Conservation (phyloP, 2,797 vertebrate genomes). For the Coregonus suidteri region DNA sequence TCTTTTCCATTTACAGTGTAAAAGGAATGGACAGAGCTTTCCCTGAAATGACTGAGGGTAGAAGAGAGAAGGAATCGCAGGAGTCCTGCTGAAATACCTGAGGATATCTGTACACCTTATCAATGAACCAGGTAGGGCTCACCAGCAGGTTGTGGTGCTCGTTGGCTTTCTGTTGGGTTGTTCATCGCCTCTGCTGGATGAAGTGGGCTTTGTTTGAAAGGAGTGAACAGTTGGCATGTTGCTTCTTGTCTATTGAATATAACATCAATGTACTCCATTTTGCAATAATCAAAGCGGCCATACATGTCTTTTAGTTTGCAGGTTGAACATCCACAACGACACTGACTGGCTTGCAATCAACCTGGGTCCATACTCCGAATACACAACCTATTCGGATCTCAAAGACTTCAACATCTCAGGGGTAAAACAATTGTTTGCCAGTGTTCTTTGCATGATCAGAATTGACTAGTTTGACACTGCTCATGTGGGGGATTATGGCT, state of each 20-base stretch:
- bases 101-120: conserved; percentile 10
- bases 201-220: background rate
- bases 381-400: conserved; percentile 32
- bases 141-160: background rate
- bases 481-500: background rate
- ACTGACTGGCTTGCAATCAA: conserved; percentile 48
- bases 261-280: background rate
- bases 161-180: background rate
- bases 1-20: conserved; percentile 39
- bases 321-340: conserved; percentile 29
- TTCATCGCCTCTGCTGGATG: background rate
- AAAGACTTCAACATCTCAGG: conserved; percentile 35
- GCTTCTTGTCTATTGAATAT: background rate
- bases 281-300: background rate
- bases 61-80: conserved; percentile 18
- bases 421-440: conserved; percentile 25
- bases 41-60: background rate
- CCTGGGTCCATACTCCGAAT: conserved; percentile 47
- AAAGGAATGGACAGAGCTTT: conserved; percentile 36
- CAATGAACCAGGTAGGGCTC: conserved; percentile 34
- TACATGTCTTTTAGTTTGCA: conserved; percentile 37
- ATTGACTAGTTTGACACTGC: background rate
- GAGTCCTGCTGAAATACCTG: conserved; percentile 38
- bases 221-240: no score
- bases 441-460: background rate